Evolutionary conservation across 2,888 invertebrate species (phyloP).

Genomic region (Harmothoe impar): DNA sequence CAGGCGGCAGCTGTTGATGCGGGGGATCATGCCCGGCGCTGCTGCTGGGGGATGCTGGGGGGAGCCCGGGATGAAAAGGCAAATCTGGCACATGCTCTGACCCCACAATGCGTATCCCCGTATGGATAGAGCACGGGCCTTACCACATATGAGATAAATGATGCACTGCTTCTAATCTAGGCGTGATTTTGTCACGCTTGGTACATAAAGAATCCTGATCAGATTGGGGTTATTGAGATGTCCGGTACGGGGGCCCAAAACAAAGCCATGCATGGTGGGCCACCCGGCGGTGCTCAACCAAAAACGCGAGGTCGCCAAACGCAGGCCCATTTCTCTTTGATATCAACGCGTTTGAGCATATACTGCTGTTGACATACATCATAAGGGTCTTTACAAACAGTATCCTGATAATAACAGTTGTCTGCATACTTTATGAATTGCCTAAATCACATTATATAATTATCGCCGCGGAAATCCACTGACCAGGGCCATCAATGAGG

Average conservation of each 20-base stretch:
- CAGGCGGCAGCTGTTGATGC: constrained; percentile 13
- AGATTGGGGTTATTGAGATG: constrained; percentile 26
- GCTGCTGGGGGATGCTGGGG: neutral
- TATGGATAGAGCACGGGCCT: no score
- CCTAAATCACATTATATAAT: constrained; percentile 50
- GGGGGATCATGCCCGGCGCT: neutral
- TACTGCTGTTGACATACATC: neutral
- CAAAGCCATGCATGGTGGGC: constrained; percentile 55
- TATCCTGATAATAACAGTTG: neutral
- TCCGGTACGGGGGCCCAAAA: constrained; percentile 33
- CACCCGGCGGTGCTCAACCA: neutral
- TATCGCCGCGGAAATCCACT: constrained; percentile 43
- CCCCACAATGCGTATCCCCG: no score
- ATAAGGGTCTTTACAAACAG: neutral
- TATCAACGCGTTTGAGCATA: neutral
- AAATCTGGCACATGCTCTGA: neutral
- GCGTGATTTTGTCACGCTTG: neutral
- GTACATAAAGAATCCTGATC: neutral
- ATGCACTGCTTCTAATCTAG: no score
- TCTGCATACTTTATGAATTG: constrained; percentile 16
- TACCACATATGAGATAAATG: no score
- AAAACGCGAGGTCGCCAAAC: neutral
- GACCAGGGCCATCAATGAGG: constrained; percentile 12
- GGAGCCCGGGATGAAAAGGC: constrained; percentile 6
- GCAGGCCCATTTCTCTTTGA: neutral